Conservation (phyloP, 2,797 vertebrate genomes). For the Syngnathus acus region DNA sequence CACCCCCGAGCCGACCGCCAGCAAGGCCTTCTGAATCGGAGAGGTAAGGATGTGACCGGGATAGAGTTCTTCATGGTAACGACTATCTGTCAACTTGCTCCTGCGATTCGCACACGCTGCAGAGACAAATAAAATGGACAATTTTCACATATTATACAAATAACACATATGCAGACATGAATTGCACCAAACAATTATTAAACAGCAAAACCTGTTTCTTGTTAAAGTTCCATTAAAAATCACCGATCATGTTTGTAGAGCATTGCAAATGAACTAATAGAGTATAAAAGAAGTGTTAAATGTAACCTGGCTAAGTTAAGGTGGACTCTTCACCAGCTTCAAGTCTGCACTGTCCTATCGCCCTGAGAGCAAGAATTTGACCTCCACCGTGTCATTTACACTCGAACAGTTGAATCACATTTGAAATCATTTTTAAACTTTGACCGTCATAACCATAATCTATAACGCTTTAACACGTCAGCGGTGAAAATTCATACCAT, state of each 20-base stretch:
- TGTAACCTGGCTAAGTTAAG: background rate
- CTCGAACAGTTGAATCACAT: background rate
- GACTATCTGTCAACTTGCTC: conserved; percentile 14
- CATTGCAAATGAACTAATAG: background rate
- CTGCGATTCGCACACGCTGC: conserved; percentile 28
- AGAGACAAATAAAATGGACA: background rate
- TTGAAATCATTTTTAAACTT: background rate
- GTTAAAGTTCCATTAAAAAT: background rate
- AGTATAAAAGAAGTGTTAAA: background rate
- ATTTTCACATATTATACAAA: too few species aligned
- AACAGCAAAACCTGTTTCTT: background rate
- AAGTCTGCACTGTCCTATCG: background rate
- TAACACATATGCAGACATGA: too few species aligned
- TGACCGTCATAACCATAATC: too few species aligned
- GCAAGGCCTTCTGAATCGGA: conserved; percentile 77
- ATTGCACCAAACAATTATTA: too few species aligned
- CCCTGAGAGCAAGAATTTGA: background rate
- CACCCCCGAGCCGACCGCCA: conserved; percentile 81
- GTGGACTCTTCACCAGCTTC: background rate
- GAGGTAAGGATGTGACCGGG: conserved; percentile 82
- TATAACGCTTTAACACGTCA: too few species aligned
- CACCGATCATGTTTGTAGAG: background rate
- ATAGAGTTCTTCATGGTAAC: conserved; percentile 64
- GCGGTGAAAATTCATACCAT: background rate
- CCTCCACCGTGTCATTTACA: background rate